Percentiles rank a stretch among this genome's conserved stretches.
Evolutionary conservation across 2,797 vertebrate species (phyloP).

Genomic region (Leuciscus waleckii): DNA sequence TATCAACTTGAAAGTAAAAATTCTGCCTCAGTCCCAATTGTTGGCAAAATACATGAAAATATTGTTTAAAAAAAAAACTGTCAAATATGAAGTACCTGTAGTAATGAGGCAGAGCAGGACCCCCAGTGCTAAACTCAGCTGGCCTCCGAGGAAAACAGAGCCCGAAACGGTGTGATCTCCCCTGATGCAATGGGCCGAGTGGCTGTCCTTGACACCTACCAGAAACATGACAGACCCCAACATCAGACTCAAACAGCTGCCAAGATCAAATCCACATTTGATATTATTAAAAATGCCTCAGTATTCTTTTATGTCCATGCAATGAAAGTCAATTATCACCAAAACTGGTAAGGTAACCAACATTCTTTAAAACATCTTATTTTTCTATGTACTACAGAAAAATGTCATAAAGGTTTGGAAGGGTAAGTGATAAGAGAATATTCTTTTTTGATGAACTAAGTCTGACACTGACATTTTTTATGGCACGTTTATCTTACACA

Average conservation of each 20-base stretch:
- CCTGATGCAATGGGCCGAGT: conserved; percentile 90
- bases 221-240: conserved; percentile 1
- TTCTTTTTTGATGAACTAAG: not conserved
- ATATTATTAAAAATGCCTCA: not conserved
- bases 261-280: not conserved
- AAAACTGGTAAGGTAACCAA: not conserved
- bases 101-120: conserved; percentile 90
- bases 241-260: not conserved
- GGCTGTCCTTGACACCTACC: conserved; percentile 90
- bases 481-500: not conserved
- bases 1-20: not conserved
- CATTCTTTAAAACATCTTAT: not conserved
- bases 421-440: not conserved
- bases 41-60: not conserved
- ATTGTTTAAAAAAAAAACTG: not conserved
- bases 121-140: conserved; percentile 89
- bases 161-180: conserved; percentile 85
- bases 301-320: not conserved
- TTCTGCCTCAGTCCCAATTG: not conserved
- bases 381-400: not conserved
- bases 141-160: conserved; percentile 90
- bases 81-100: conserved; percentile 83
- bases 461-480: not conserved
- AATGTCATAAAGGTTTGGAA: not conserved
- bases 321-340: not conserved